Conservation (phyloP, 2,113 vertebrate genomes). For the Cygnus atratus region DNA sequence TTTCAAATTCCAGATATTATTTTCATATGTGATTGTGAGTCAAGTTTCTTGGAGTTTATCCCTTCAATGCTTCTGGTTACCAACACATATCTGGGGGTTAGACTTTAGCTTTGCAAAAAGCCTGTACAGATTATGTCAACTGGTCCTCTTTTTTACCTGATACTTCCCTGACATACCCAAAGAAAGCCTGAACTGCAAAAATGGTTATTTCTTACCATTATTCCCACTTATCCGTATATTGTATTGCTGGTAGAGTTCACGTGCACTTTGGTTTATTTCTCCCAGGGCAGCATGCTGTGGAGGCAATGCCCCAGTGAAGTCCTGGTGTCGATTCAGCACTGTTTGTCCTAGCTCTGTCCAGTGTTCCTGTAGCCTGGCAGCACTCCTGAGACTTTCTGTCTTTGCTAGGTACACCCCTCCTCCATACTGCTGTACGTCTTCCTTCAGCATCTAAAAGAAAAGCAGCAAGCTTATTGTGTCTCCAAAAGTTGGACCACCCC, state of each 20-base stretch:
- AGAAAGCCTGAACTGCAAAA: neutral
- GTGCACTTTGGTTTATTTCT: slow-evolving; percentile 57
- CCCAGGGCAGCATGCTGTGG: slow-evolving; percentile 51
- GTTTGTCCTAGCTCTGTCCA: slow-evolving; percentile 76
- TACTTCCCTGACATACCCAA: neutral
- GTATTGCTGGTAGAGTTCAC: slow-evolving; percentile 72
- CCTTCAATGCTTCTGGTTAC: neutral
- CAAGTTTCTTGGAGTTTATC: neutral
- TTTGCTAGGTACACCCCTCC: slow-evolving; percentile 71
- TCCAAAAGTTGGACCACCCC: neutral
- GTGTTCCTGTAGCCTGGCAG: slow-evolving; percentile 68
- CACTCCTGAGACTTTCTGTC: slow-evolving; percentile 73
- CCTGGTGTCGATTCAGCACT: slow-evolving; percentile 78
- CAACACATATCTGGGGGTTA: neutral
- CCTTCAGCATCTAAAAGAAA: slow-evolving; percentile 70
- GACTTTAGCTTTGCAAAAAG: neutral
- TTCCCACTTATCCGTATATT: slow-evolving; percentile 73
- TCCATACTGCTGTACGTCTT: slow-evolving; percentile 69
- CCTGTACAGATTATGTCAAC: neutral
- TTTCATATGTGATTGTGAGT: neutral
- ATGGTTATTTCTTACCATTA: slow-evolving; percentile 71
- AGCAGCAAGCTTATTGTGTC: accelerated
- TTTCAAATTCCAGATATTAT: neutral
- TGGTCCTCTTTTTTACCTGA: neutral
- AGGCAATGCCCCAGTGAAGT: slow-evolving; percentile 53